phyloP scores from a whole-genome alignment of 2,113 vertebrate species.

The Piprites chloris region DNA sequence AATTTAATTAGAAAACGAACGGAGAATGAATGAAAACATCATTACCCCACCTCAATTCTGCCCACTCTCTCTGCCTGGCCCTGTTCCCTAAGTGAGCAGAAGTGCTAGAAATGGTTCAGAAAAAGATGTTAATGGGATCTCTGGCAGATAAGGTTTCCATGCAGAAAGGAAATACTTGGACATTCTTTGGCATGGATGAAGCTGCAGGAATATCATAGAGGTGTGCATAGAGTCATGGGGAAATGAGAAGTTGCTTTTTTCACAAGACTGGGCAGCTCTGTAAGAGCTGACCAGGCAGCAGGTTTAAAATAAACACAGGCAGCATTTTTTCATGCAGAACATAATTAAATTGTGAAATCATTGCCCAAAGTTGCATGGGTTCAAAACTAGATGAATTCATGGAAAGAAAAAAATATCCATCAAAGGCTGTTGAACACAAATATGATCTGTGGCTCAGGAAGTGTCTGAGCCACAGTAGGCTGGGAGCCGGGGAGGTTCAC shows the following conservation, averaged over 20 bases:
- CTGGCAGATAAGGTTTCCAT: background rate
- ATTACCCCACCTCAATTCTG: background rate
- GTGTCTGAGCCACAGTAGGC: background rate
- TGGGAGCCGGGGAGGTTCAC: background rate
- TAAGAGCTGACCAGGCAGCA: background rate
- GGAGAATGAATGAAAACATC: background rate
- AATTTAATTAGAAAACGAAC: background rate
- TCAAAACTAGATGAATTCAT: slow-evolving; percentile 54
- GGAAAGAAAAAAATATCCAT: slow-evolving; percentile 27
- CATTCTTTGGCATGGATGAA: background rate
- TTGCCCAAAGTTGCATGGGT: slow-evolving; percentile 4
- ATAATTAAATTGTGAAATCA: slow-evolving; percentile 21
- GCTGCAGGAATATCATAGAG: background rate
- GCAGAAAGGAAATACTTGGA: background rate
- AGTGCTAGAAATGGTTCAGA: background rate
- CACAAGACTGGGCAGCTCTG: background rate
- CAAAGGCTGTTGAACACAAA: slow-evolving; percentile 10
- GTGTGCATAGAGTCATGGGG: background rate
- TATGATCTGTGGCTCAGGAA: slow-evolving; percentile 18
- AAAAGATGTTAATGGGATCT: background rate
- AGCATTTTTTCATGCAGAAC: background rate
- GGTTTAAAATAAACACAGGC: slow-evolving; percentile 24
- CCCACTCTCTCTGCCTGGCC: background rate
- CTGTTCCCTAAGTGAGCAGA: background rate
- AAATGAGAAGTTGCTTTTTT: background rate